These are phyloP conservation scores for Pempheris klunzingeri DNA, from an alignment of 2,797 vertebrate genomes.

Conservation along the genomic window DNA sequence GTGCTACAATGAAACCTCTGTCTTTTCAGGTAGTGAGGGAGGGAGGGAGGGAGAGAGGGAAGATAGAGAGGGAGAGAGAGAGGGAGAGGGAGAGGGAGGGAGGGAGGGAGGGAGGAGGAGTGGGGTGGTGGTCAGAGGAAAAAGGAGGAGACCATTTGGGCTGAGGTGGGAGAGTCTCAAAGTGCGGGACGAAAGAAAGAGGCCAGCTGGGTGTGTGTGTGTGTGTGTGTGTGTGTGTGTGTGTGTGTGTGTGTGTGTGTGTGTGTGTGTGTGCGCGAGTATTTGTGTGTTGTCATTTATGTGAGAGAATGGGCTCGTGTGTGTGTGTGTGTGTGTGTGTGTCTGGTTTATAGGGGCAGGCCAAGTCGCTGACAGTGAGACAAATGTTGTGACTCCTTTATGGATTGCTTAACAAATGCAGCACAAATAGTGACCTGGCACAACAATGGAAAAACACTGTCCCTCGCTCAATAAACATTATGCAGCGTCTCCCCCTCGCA, in stretches of 20 bases:
- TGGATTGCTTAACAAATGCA: constrained; percentile 80
- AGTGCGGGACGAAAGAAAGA: constrained; percentile 59
- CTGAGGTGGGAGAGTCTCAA: constrained; percentile 73
- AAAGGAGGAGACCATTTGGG: constrained; percentile 71
- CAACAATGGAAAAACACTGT: constrained; percentile 80
- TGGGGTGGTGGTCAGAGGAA: constrained; percentile 50
- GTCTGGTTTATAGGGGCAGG: constrained; percentile 57
- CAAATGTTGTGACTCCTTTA: constrained; percentile 79
- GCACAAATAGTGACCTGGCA: constrained; percentile 70
- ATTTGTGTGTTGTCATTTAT: constrained; percentile 68
- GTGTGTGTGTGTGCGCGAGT: constrained; percentile 17
- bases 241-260: constrained; percentile 32
- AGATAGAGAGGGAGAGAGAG: not conserved
- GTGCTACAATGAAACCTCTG: constrained; percentile 80
- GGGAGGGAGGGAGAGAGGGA: not conserved
- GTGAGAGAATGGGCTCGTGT: constrained; percentile 55
- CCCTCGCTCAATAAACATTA: constrained; percentile 80
- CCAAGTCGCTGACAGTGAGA: constrained; percentile 77
- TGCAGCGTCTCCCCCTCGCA: constrained; percentile 52
- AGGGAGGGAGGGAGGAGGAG: not conserved
- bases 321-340: constrained; percentile 32
- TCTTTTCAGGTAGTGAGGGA: constrained; percentile 74
- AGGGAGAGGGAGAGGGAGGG: not conserved
- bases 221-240: constrained; percentile 47
- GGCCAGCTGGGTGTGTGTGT: constrained; percentile 67